Evolutionary conservation across 2,888 invertebrate genomes (phyloP).

Genomic region (Dicranocentrus wangi): DNA sequence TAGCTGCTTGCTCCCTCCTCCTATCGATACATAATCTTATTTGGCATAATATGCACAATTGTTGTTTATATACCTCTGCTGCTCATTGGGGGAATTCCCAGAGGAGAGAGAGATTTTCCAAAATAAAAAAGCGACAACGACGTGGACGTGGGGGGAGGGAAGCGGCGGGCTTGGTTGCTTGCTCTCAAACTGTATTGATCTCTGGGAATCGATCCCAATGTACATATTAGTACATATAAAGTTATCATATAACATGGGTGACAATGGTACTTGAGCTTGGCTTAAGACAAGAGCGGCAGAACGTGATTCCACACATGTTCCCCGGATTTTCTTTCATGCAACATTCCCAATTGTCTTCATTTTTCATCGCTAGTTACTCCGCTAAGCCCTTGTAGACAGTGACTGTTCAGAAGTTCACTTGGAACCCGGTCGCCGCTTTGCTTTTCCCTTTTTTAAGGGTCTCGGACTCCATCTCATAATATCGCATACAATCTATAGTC

Average conservation of each 20-base stretch:
- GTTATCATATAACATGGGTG: neutral
- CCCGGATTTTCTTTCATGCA: conserved; percentile 65
- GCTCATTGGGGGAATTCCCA: conserved; percentile 20
- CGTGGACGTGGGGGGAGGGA: neutral
- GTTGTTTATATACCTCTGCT: conserved; percentile 33
- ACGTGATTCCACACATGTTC: conserved; percentile 70
- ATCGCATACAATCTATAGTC: too few species aligned
- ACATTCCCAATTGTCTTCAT: conserved; percentile 65
- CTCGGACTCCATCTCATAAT: neutral
- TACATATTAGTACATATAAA: neutral
- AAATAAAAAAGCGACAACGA: too few species aligned
- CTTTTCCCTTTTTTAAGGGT: too few species aligned
- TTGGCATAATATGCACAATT: conserved; percentile 40
- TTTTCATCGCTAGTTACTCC: conserved; percentile 58
- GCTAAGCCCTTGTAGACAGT: neutral
- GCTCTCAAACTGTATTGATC: conserved; percentile 40
- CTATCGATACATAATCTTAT: conserved; percentile 52
- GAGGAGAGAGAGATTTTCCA: neutral
- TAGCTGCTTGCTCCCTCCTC: too few species aligned
- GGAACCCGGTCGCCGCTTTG: neutral
- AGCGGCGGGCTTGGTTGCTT: conserved; percentile 13
- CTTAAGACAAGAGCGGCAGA: conserved; percentile 59
- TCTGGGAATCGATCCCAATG: conserved; percentile 3
- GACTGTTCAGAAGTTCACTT: too few species aligned
- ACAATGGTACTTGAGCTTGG: conserved; percentile 26